phyloP scores from a whole-genome alignment of 2,888 invertebrate genomes.

The Bombylius discolor region DNA sequence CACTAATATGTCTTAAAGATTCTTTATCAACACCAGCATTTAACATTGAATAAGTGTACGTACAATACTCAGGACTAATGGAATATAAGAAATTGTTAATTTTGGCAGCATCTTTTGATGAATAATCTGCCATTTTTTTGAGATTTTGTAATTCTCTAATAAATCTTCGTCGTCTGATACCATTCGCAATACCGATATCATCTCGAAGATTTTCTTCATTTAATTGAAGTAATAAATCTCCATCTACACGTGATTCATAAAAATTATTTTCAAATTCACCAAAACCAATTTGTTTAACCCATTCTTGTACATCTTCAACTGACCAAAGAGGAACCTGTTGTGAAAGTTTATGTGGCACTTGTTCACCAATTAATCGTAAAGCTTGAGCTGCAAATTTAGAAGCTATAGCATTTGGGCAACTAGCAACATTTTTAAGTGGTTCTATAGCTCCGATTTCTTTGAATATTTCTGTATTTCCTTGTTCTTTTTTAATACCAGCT shows the following conservation, averaged over 20 bases:
- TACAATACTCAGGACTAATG: constrained; percentile 81
- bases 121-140: constrained; percentile 94
- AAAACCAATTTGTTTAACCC: constrained; percentile 97
- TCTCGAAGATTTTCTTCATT: constrained; percentile 83
- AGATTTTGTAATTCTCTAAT: constrained; percentile 82
- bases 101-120: constrained; percentile 83
- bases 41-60: constrained; percentile 93
- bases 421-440: constrained; percentile 88
- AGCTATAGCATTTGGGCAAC: constrained; percentile 94
- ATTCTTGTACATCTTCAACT: constrained; percentile 88
- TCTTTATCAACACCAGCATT: constrained; percentile 90
- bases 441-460: constrained; percentile 90
- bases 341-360: constrained; percentile 92
- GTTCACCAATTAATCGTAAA: constrained; percentile 82
- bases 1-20: constrained; percentile 70
- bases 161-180: constrained; percentile 85
- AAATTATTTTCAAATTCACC: constrained; percentile 72
- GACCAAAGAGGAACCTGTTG: constrained; percentile 99
- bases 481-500: constrained; percentile 91
- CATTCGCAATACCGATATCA: constrained; percentile 87
- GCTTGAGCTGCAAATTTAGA: constrained; percentile 95
- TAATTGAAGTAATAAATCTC: constrained; percentile 84
- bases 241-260: constrained; percentile 86
- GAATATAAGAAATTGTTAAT: constrained; percentile 72
- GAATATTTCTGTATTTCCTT: constrained; percentile 82